These are phyloP conservation scores for Hemicrepidius hirtus DNA, from an alignment of 2,888 invertebrate genomes.

Conservation along the genomic window DNA sequence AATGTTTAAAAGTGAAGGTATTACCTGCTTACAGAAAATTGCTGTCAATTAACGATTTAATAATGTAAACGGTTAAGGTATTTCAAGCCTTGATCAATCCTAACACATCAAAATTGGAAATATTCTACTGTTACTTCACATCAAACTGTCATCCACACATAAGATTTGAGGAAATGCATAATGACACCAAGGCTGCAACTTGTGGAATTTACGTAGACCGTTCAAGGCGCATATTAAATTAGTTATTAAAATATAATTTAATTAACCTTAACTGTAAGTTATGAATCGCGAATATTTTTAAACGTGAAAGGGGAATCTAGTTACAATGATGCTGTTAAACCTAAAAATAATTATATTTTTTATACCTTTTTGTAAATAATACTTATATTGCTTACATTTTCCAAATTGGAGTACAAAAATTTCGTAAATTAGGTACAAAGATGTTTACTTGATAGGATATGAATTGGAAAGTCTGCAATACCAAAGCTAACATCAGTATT, in stretches of 20 bases:
- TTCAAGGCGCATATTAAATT: conserved; percentile 1
- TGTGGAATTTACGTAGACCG: background rate
- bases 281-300: too few relatives aligned
- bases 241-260: background rate
- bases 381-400: too few relatives aligned
- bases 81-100: conserved; percentile 4
- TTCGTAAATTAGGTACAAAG: too few relatives aligned
- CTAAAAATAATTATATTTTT: too few relatives aligned
- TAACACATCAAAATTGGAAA: background rate
- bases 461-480: too few relatives aligned
- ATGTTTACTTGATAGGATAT: too few relatives aligned
- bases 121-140: background rate
- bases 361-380: too few relatives aligned
- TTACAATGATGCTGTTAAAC: too few relatives aligned
- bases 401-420: too few relatives aligned
- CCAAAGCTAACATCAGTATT: too few relatives aligned
- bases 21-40: background rate
- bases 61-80: background rate
- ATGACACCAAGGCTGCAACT: background rate
- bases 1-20: too few relatives aligned
- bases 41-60: background rate
- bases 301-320: too few relatives aligned
- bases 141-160: background rate
- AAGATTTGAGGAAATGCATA: conserved; percentile 1
- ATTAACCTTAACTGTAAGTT: background rate